Base-by-base conservation (phyloP, 2,797 vertebrate genomes). In the Enteromius radiatus region DNA sequence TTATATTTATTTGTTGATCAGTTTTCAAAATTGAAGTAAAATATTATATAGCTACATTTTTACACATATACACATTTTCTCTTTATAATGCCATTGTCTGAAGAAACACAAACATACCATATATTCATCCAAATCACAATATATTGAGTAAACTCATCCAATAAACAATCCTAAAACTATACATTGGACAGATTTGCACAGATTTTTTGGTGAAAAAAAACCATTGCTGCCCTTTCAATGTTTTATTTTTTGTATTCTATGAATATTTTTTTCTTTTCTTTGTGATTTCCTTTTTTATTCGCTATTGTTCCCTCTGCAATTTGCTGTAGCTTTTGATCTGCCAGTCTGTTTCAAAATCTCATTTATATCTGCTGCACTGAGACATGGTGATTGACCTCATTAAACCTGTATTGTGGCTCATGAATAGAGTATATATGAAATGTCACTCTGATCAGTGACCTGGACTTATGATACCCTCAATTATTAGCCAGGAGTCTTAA, bases 251-350 rank as follows among this genome's bases (percentile, higher is more conserved):
- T 49, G 19, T 21, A 6, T 49, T 36, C 14, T 61, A 5, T 15
- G n/a, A n/a, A n/a, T n/a, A n/a, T n/a, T n/a, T n/a, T n/a, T n/a
- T n/a, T n/a, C n/a, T n/a, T 61, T 28, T 28, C 26, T 28, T 28
- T 28, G 5, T 28, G 52, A n/a, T 21, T 78, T 71, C 56, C 26
- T 76, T 70, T 12, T 74, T 52, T 21, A 59, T 70, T 47, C 49
- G 19, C 52, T 19, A 23, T 67, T 69, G 33, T 38, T 49, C 26
- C 11, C 28, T 49, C 63, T 56, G 10, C 73, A 38, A 49, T 87
- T 79, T 61, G 21, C 54, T 56, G 61, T 23, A 71, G 67, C 68
- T 84, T 84, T 87, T 84, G 84, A 85, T 87, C 54, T 49, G 59
- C 31, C 3, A 11, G n/a, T 65, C 59, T 26, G n/a, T 74, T 63